Evolutionary conservation across 2,113 vertebrate species (phyloP).

Genomic region (Otocyon megalotis): DNA sequence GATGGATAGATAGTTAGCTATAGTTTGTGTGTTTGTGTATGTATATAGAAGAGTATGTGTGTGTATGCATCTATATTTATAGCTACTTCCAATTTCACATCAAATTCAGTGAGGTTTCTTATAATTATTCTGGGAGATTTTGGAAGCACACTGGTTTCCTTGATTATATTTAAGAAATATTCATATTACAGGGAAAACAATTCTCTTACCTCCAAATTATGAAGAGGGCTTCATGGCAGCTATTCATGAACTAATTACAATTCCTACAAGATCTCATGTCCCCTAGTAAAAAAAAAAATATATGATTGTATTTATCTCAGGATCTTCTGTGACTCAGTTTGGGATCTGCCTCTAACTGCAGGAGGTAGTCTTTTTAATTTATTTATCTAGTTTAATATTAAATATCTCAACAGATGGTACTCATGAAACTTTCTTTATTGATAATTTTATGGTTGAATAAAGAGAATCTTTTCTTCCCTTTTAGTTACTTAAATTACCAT

Average conservation of each 20-base stretch:
- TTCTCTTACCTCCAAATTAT: neutral
- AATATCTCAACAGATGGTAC: slow-evolving; percentile 40
- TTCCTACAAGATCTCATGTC: neutral
- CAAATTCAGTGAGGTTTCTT: neutral
- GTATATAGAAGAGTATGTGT: too few relatives aligned
- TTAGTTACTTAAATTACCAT: slow-evolving; percentile 30
- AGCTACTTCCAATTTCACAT: too few relatives aligned
- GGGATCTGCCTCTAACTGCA: neutral
- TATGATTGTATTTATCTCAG: neutral
- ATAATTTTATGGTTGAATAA: neutral
- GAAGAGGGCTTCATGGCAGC: neutral
- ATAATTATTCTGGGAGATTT: neutral
- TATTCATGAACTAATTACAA: neutral
- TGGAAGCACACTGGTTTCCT: neutral
- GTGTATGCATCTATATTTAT: neutral
- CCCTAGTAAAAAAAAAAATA: neutral
- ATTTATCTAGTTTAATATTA: slow-evolving; percentile 17
- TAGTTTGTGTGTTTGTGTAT: neutral
- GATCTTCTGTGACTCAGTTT: neutral
- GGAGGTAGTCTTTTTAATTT: neutral
- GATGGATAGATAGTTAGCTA: neutral
- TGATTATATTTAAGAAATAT: neutral
- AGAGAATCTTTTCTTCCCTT: neutral
- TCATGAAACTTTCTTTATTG: neutral
- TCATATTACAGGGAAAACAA: neutral